These are phyloP conservation scores for Choristoneura rosaceana DNA, from an alignment of 2,888 invertebrate species.

Conservation along the genomic window DNA sequence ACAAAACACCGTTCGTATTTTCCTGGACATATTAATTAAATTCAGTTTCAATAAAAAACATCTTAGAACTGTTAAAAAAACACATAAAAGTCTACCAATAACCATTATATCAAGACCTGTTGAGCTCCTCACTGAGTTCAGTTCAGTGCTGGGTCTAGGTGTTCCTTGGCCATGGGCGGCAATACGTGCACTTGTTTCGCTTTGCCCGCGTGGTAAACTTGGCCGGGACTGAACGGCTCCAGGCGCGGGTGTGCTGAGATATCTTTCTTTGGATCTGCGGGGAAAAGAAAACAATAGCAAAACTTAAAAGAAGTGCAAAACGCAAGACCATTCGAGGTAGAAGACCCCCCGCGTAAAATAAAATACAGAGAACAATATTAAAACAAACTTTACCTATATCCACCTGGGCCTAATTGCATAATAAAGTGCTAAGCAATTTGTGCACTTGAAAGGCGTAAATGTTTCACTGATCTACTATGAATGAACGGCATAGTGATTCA, in stretches of 20 bases:
- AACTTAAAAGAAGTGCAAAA: no score
- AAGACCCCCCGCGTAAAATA: no score
- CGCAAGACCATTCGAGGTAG: no score
- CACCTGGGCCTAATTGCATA: no score
- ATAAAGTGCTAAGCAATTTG: no score
- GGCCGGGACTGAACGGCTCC: slow-evolving; percentile 95
- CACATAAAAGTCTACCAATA: neutral
- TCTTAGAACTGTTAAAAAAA: neutral
- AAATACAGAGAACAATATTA: no score
- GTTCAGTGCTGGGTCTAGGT: slow-evolving; percentile 60
- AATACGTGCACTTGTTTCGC: slow-evolving; percentile 96
- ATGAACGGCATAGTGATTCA: no score
- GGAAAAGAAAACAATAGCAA: slow-evolving; percentile 19
- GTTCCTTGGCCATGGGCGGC: slow-evolving; percentile 77
- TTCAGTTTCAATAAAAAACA: neutral
- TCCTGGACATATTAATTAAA: neutral
- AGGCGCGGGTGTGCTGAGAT: slow-evolving; percentile 89
- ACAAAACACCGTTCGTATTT: neutral
- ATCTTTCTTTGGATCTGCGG: slow-evolving; percentile 75
- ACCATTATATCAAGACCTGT: neutral
- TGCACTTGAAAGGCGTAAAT: no score
- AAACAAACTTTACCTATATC: no score
- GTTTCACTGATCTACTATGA: no score
- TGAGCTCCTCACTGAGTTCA: slow-evolving; percentile 41
- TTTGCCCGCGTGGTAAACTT: slow-evolving; percentile 97